A percentile compares a stretch with the other conserved stretches of the same genome.
phyloP scores from a whole-genome alignment of 2,888 invertebrate genomes.

The Cosmopolites sordidus region DNA sequence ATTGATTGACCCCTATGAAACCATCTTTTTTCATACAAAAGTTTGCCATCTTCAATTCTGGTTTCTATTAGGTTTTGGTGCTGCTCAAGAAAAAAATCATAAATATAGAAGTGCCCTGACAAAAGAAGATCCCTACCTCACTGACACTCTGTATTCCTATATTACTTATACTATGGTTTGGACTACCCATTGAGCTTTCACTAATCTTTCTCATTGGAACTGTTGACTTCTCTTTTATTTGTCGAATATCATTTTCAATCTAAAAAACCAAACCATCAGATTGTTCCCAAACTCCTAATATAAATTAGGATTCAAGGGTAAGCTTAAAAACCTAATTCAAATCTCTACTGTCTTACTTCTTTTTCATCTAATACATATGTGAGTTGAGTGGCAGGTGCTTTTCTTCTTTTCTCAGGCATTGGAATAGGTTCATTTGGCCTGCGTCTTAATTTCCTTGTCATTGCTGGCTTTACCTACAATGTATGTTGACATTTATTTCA shows the following conservation, averaged over 20 bases:
- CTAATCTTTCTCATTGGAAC: slow-evolving; percentile 55
- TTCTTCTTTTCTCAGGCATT: slow-evolving; percentile 80
- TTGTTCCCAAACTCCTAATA: too few relatives aligned
- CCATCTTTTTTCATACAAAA: slow-evolving; percentile 91
- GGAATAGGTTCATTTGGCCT: slow-evolving; percentile 93
- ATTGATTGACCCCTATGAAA: slow-evolving; percentile 92
- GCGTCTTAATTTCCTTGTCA: slow-evolving; percentile 86
- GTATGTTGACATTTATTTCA: too few relatives aligned
- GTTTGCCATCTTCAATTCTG: slow-evolving; percentile 90
- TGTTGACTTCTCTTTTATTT: slow-evolving; percentile 49
- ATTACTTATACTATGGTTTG: slow-evolving; percentile 13
- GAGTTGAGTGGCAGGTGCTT: slow-evolving; percentile 78
- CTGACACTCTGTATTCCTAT: slow-evolving; percentile 12
- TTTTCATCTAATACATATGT: slow-evolving; percentile 83
- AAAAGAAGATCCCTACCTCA: too few relatives aligned
- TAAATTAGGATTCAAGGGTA: too few relatives aligned
- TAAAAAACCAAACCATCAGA: too few relatives aligned
- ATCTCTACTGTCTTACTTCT: slow-evolving; percentile 48
- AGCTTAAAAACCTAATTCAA: too few relatives aligned
- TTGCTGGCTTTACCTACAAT: slow-evolving; percentile 77
- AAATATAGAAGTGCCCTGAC: too few relatives aligned
- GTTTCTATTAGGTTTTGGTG: slow-evolving; percentile 63
- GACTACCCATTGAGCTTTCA: slow-evolving; percentile 35
- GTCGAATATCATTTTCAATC: slow-evolving; percentile 21
- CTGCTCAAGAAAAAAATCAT: slow-evolving; percentile 11